A percentile compares a stretch with the other conserved stretches of the same genome.
Evolutionary conservation across 1,140 invertebrate genomes (phyloP).

Genomic region (Drosophila sucinea): DNA sequence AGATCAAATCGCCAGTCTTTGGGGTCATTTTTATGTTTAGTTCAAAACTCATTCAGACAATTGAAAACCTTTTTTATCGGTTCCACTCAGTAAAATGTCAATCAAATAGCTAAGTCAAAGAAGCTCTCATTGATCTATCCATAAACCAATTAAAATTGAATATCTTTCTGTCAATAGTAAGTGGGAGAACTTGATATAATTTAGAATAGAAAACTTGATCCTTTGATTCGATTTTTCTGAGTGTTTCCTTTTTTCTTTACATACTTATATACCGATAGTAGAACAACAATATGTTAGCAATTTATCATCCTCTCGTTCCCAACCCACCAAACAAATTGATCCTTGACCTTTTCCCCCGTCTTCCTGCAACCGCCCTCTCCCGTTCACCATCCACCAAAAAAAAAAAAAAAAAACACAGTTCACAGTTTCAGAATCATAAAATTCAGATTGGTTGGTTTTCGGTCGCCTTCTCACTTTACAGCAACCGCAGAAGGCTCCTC

Average conservation of each 20-base stretch:
- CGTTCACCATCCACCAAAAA: conserved; percentile 20
- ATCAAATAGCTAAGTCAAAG: neutral
- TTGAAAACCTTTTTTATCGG: neutral
- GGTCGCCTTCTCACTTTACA: conserved; percentile 90
- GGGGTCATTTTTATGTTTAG: neutral
- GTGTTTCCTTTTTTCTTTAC: neutral
- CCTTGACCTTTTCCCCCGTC: neutral
- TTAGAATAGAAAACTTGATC: too few relatives aligned
- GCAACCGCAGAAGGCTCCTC: conserved; percentile 88
- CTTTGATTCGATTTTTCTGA: neutral
- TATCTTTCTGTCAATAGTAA: too few relatives aligned
- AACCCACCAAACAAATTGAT: neutral
- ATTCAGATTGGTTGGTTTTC: conserved; percentile 85
- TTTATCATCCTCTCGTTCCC: neutral
- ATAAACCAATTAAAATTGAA: too few relatives aligned
- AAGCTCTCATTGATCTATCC: neutral
- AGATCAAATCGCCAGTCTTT: neutral
- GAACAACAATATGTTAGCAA: neutral
- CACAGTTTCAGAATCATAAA: conserved; percentile 46
- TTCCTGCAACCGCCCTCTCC: neutral
- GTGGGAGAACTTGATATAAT: too few relatives aligned
- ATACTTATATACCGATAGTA: neutral
- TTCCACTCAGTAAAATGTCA: neutral
- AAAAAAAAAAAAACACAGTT: conserved; percentile 34
- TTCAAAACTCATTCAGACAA: conserved; percentile 1